Conservation (phyloP, 2,888 invertebrate genomes). For the Nephrotoma guestfalica region DNA sequence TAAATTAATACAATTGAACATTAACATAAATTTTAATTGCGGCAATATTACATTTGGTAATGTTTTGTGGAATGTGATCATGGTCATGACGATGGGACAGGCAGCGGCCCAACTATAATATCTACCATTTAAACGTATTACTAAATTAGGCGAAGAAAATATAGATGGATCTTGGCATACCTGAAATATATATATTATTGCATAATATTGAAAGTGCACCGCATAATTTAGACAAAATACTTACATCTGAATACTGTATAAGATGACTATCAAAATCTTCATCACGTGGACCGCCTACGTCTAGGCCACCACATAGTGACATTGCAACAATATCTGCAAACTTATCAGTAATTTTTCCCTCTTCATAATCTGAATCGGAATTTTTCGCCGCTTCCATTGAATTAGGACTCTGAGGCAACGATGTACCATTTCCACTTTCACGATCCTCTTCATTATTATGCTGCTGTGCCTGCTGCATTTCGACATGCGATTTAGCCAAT, state of each 20-base stretch:
- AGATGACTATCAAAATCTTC: constrained; percentile 47
- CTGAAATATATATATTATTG: constrained; percentile 16
- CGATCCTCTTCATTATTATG: constrained; percentile 65
- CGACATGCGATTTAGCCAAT: constrained; percentile 4
- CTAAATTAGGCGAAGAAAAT: constrained; percentile 65
- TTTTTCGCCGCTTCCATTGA: constrained; percentile 69
- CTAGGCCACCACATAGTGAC: constrained; percentile 61
- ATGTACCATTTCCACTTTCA: constrained; percentile 93
- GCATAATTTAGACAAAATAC: constrained; percentile 12
- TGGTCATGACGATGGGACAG: constrained; percentile 76
- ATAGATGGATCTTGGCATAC: constrained; percentile 56
- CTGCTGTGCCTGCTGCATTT: background rate
- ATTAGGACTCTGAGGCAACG: constrained; percentile 84
- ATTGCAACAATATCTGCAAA: constrained; percentile 44
- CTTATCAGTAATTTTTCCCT: constrained; percentile 45
- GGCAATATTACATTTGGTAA: constrained; percentile 47
- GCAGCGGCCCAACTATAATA: constrained; percentile 86
- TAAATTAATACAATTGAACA: background rate
- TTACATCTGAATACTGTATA: constrained; percentile 36
- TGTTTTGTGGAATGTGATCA: constrained; percentile 72
- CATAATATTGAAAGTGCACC: constrained; percentile 37
- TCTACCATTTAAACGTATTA: constrained; percentile 75
- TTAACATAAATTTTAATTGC: background rate
- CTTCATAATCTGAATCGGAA: constrained; percentile 75
- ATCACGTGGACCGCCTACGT: constrained; percentile 39